Evolutionary conservation across 1,140 invertebrate genomes (phyloP), one percentile per base, ranked within the genome.

Genomic region (Bombus waltoni): DNA sequence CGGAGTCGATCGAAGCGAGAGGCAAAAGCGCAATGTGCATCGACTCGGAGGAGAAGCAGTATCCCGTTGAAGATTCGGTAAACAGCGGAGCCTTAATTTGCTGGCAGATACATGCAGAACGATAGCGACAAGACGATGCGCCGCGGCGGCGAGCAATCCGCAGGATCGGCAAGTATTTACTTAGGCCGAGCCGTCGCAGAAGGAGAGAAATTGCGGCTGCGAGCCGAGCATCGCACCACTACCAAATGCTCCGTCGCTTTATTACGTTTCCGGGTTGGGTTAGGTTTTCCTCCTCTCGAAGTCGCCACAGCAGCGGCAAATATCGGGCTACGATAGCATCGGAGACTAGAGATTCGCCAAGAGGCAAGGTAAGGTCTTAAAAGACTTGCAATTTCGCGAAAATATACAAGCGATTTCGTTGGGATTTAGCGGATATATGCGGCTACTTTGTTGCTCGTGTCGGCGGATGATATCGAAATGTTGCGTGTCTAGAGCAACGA

Each of bases 141-240:
- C 78, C 59, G 65, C 28, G 81, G 65, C 32, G 76, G 44, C 32
- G 59, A 47, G 72, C 72, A 74, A 68, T 83, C 85, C 89, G 53
- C 77, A 81, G 38, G 38, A 57, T 89, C 87, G 80, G 76, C 89
- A 80, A 87, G 85, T 89, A 84, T 90, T 90, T 90, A 81, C 88
- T 89, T 87, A 78, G 88, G 77, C 84, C 68, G 66, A 81, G 87
- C 53, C 75, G 76, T 75, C 35, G 75, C 28, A 65, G 35, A 81
- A 77, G 35, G 25, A n/a, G 59, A 84, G 85, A 87, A 85, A 78
- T 75, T 68, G 68, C 78, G 72, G 65, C 65, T 72, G 73, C 81
- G 66, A 89, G 66, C 47, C 40, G 74, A n/a, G 62, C 62, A 65
- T n/a, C 62, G 74, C 68, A 66, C 44, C 47, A 6, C 18, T 53